Base-by-base conservation (phyloP, 2,888 invertebrate genomes). In the Nemotelus nigrinus region DNA sequence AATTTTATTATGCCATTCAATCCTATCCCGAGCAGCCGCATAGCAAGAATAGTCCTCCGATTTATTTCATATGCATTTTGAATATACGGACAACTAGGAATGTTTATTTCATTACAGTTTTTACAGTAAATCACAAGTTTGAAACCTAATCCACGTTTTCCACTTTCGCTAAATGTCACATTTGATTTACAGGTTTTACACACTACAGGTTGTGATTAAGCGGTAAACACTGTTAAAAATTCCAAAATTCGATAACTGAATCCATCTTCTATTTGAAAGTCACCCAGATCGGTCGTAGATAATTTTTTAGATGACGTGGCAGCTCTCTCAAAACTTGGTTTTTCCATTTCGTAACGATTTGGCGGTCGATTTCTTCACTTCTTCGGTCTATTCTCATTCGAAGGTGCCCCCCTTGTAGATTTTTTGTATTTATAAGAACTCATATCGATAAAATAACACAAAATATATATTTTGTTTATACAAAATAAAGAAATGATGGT, bases 41-140 rank as follows among this genome's bases (percentile, higher is more conserved):
- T 63, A 63, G 63, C 63, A 63, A 63, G 63, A 63, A 63, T 63
- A 63, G 2, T 63, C 6, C 63, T 63, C 63, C 63, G 43, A 63
- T 63, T 63, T 63, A 63, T 63, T 63, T 63, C 63, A 41, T 58
- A 10, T n/a, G 58, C 58, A 58, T 58, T 58, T 58, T 58, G 58
- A 58, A 53, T 53, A 53, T 53, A 53, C 53, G 53, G 53, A 53
- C 53, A 53, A 53, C 53, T 53, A 53, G 53, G 25, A 58, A 58
- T 58, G 63, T 63, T 63, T 63, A 63, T 63, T 63, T 63, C 63
- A 63, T 63, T 41, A 63, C 2, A 41, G 63, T 63, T 8, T 63
- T 39, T n/a, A 63, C 41, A 63, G 63, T 0, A 63, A 63, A 63
- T 63, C 58, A 63, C 63, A 63, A 63, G 63, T 63, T 63, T 63